These are phyloP conservation scores for Whitmania pigra DNA, from an alignment of 1,140 invertebrate genomes.

Conservation along the genomic window DNA sequence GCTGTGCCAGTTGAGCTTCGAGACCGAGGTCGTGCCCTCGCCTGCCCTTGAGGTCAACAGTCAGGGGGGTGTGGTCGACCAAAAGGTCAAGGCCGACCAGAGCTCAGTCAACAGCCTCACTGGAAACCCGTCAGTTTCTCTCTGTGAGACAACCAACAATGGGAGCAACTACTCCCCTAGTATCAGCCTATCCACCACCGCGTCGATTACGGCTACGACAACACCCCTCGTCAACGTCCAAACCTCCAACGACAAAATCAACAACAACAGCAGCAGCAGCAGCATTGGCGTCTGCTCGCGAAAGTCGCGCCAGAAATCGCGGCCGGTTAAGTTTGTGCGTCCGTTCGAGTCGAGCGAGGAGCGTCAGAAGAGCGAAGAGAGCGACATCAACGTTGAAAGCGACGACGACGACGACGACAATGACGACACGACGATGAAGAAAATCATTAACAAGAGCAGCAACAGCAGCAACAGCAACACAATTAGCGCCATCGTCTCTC, in stretches of 20 bases:
- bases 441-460: neutral
- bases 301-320: neutral
- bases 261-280: neutral
- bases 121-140: too few species aligned
- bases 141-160: too few species aligned
- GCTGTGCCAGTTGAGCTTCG: slow-evolving; percentile 19
- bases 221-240: neutral
- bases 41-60: too few species aligned
- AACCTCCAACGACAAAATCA: neutral
- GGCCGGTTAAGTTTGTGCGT: neutral
- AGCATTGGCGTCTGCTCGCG: neutral
- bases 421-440: neutral
- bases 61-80: too few species aligned
- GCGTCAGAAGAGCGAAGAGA: neutral
- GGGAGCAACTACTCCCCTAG: too few species aligned
- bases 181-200: too few species aligned
- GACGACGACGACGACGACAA: neutral
- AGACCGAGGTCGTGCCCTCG: neutral
- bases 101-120: too few species aligned
- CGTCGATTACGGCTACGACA: neutral
- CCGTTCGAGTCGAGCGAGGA: slow-evolving; percentile 9
- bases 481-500: too few species aligned
- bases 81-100: too few species aligned
- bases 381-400: neutral
- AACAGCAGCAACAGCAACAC: neutral